Evolutionary conservation across 37 sponge, comb jelly and placozoan species (phyloP), one percentile per base, ranked within the genome.

Genomic region (Ephydatia muelleri): DNA sequence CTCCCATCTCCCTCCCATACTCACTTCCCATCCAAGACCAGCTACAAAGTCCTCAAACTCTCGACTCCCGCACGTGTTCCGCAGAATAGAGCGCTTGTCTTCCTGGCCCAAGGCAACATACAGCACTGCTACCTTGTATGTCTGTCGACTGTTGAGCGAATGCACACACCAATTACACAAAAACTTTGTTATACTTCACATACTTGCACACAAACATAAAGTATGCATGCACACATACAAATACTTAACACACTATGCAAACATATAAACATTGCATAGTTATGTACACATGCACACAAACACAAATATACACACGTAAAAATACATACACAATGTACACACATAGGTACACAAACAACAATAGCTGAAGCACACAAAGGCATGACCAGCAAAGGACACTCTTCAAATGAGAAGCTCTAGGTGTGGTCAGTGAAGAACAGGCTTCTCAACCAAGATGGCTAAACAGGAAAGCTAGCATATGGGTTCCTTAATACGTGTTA

Each of bases 21-120:
- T 70, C 36, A 99, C 97, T 89, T 99, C 99, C 99, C 99, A 99
- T 32, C 94, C 97, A 23, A 99, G 78, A 25, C 94, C 97, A 11
- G 94, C 93, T 2, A 99, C 94, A 91, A 99, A 99, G 43, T 95
- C 94, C 67, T 99, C 98, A 83, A 95, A 99, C 37, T 80, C 81
- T 25, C 35, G 28, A 34, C 96, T 95, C 6, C 99, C 97, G 0
- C 82, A 65, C 26, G 83, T 86, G 80, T 99, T 97, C 49, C 72
- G 34, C 65, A 99, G 84, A 35, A 97, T 95, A 38, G 96, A 93
- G 39, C 79, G 21, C 87, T 90, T 80, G 77, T 97, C 94, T 79
- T 97, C 97, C 64, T 97, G 96, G 0, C 97, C 99, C 3, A 47
- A 84, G 28, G 88, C 92, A 38, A 99, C 91, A 67, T 99, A 99